Evolutionary conservation across 92 coral and sea anemone species (phyloP).

Genomic region (Pocillopora grandis): DNA sequence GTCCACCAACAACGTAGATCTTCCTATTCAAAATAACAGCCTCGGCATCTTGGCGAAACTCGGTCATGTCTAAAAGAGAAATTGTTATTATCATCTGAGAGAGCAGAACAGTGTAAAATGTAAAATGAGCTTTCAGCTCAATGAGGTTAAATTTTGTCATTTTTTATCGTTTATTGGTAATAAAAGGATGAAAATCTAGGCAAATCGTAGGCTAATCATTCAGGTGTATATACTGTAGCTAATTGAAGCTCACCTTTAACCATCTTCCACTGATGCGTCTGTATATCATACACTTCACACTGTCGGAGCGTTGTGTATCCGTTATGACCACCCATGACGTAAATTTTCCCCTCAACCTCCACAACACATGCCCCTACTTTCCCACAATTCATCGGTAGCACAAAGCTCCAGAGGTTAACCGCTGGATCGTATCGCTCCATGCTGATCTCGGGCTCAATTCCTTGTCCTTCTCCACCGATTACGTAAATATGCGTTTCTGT

Average conservation of each 20-base stretch:
- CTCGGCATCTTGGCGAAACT: slow-evolving; percentile 79
- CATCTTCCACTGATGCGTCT: slow-evolving; percentile 65
- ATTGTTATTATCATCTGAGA: not conserved
- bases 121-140: no score
- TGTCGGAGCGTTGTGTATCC: slow-evolving; percentile 72
- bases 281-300: slow-evolving; percentile 74
- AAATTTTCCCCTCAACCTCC: slow-evolving; percentile 53
- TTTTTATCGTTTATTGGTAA: no score
- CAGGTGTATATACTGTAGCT: no score
- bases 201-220: no score
- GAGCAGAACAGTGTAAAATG: no score
- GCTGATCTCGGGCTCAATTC: slow-evolving; percentile 81
- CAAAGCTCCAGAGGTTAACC: slow-evolving; percentile 78
- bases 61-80: slow-evolving; percentile 59
- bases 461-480: slow-evolving; percentile 87
- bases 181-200: no score
- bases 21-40: slow-evolving; percentile 63
- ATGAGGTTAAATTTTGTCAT: no score
- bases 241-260: slow-evolving; percentile 40
- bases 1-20: slow-evolving; percentile 87
- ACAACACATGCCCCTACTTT: slow-evolving; percentile 85
- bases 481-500: slow-evolving; percentile 75
- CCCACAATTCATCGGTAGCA: slow-evolving; percentile 83
- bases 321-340: slow-evolving; percentile 79
- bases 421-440: slow-evolving; percentile 88